Evolutionary conservation across 2,888 invertebrate species (phyloP), one percentile per base, ranked within the genome.

Genomic region (Cephalotes varians): DNA sequence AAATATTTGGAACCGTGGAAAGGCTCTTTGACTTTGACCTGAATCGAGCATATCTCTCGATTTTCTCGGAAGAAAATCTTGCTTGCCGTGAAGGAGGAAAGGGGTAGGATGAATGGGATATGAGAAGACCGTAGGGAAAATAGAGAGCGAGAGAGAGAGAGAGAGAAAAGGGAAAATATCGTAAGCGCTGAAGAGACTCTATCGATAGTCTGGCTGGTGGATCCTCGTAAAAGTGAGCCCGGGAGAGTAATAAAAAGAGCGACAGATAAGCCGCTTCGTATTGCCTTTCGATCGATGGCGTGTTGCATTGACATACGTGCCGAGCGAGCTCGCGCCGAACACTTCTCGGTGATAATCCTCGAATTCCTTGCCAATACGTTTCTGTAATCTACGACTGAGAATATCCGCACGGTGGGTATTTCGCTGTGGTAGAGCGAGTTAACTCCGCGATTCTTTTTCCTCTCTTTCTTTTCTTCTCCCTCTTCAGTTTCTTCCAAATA

Each of bases 211-310:
- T 65, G 83, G 71, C 76, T 79, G 84, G 85, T 82, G 83, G 86
- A 86, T 88, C 80, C 85, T 85, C 86, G 83, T 87, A 88, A 91
- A 92, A 91, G 91, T 89, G 91, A 91, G 84, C 91, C 90, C 89
- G 85, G 72, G 89, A 90, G 88, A 84, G 86, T 91, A 91, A 91
- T 92, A 91, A 92, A 91, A 89, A 85, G 90, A 87, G 67, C 85
- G 84, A 81, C 84, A 83, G 87, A 91, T 89, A 90, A 91, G 91
- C 88, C 86, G 86, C 85, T 86, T 86, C 86, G 88, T 84, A 88
- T 90, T 87, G 87, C 86, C 54, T 47, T 76, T 86, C 89, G 84
- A 87, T 88, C 85, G 82, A 65, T 85, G 82, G 80, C 83, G 79
- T 81, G 85, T 82, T 85, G 82, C 84, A 64, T 44, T 81, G 87